Percentiles rank a stretch among this genome's conserved stretches.
Evolutionary conservation across 2,888 invertebrate species (phyloP).

Genomic region (Epinotia demarniana): DNA sequence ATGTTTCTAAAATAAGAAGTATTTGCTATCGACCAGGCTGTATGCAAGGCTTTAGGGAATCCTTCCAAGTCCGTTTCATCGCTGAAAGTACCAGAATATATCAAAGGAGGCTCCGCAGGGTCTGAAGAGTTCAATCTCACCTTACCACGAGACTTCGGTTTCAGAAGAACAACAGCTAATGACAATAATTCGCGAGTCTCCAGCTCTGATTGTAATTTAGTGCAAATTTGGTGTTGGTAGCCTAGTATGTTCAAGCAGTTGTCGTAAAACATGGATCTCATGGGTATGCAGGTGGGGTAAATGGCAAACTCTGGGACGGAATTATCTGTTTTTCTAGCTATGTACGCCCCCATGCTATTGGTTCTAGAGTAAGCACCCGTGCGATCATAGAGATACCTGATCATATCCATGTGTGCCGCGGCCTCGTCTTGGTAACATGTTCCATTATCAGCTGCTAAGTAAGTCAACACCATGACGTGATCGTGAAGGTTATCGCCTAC

Average conservation of each 20-base stretch:
- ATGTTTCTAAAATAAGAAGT: slow-evolving; percentile 64
- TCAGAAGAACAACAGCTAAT: slow-evolving; percentile 67
- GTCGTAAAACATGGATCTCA: slow-evolving; percentile 53
- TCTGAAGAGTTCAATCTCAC: slow-evolving; percentile 61
- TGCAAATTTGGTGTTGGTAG: slow-evolving; percentile 60
- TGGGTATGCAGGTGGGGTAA: slow-evolving; percentile 66
- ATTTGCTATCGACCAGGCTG: slow-evolving; percentile 58
- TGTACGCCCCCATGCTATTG: slow-evolving; percentile 66
- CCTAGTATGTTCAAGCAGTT: slow-evolving; percentile 60
- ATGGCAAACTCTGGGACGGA: slow-evolving; percentile 70
- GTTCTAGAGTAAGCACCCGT: slow-evolving; percentile 61
- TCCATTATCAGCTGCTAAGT: slow-evolving; percentile 63
- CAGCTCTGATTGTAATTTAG: slow-evolving; percentile 56
- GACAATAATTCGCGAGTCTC: slow-evolving; percentile 61
- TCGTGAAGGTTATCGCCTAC: slow-evolving; percentile 74
- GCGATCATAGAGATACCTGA: slow-evolving; percentile 66
- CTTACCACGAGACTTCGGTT: slow-evolving; percentile 69
- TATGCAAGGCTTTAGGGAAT: slow-evolving; percentile 61
- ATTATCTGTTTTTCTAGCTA: slow-evolving; percentile 48
- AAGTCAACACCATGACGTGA: slow-evolving; percentile 68
- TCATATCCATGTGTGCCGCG: slow-evolving; percentile 57
- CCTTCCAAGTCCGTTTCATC: slow-evolving; percentile 60
- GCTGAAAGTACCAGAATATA: slow-evolving; percentile 68
- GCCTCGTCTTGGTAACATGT: slow-evolving; percentile 58
- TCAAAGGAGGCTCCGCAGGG: slow-evolving; percentile 62